phyloP scores from a whole-genome alignment of 2,888 invertebrate species.

The Ormyrus rosae region DNA sequence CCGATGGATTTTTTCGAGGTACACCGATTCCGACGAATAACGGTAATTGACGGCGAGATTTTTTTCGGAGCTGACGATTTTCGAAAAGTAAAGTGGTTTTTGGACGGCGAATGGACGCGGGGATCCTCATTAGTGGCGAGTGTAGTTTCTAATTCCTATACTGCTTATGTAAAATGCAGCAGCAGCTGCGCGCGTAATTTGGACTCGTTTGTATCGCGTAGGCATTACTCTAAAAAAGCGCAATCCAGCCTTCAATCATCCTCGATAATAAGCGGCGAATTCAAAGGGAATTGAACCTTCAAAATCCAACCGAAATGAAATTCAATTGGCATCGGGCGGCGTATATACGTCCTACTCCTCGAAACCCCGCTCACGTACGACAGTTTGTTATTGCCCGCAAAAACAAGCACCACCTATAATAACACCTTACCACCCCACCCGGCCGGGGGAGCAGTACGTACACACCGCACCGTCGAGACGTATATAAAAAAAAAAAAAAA shows the following conservation, averaged over 20 bases:
- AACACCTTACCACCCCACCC: slow-evolving; percentile 13
- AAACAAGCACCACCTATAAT: slow-evolving; percentile 49
- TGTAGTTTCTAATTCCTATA: too few species aligned
- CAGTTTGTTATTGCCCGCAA: slow-evolving; percentile 47
- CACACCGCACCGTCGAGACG: not conserved
- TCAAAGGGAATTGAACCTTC: slow-evolving; percentile 13
- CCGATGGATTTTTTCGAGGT: not conserved
- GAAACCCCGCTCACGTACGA: slow-evolving; percentile 47
- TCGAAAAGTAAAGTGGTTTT: too few species aligned
- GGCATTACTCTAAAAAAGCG: not conserved
- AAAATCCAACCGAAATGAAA: slow-evolving; percentile 10
- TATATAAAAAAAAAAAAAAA: too few species aligned
- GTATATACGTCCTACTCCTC: not conserved
- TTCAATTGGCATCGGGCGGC: slow-evolving; percentile 35
- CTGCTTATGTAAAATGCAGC: too few species aligned
- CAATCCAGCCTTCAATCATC: not conserved
- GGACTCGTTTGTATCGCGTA: too few species aligned
- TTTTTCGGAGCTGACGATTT: too few species aligned
- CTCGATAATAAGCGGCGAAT: slow-evolving; percentile 1
- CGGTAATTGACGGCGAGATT: too few species aligned
- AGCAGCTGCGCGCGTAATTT: too few species aligned
- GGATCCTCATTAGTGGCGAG: too few species aligned
- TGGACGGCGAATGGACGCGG: too few species aligned
- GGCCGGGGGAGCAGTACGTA: not conserved
- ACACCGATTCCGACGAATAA: too few species aligned